Evolutionary conservation across 2,888 invertebrate genomes (phyloP), one percentile per base, ranked within the genome.

Genomic region (Eilema depressum): DNA sequence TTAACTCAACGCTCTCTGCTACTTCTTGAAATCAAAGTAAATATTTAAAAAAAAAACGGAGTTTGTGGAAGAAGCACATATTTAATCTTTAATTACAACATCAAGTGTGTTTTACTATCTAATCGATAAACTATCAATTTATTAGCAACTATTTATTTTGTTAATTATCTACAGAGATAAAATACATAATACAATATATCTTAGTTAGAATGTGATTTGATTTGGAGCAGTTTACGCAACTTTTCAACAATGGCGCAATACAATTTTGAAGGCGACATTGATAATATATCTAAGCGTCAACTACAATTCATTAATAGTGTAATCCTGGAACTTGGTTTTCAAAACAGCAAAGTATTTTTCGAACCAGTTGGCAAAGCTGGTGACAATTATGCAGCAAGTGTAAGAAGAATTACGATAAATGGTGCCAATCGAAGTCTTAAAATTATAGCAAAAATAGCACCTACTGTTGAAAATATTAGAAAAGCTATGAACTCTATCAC

Each of bases 391-490:
- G 74, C 75, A 0, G 85, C 86, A 23, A 79, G 71, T 25, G 80
- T 86, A 14, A 85, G 83, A 69, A 79, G 86, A 61, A 79, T 88
- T 17, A 80, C 62, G 0, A 79, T 86, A 17, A 70, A 84, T 74
- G 71, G 78, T 26, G 82, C 83, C 10, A 75, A 84, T 75, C 84
- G 80, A 25, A 71, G 2, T 7, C 30, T 70, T 10, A 69, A 56
- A 28, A 83, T 92, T 73, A 79, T 92, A 5, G 88, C 83, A 0
- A 92, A 92, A 79, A 73, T 91, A 10, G 89, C 89, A 8, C 81
- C 88, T 2, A 56, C 71, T 0, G 7, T 59, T 4, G 85, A 85
- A 73, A 61, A 60, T 12, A 2, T 80, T 25, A 81, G 88, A 56
- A 12, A 41, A 14, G 65, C 68, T 26, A 75, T 77, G 37, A 82